Evolutionary conservation across 2,113 vertebrate genomes (phyloP), one percentile per base, ranked within the genome.

Genomic region (Danionella cerebrum): DNA sequence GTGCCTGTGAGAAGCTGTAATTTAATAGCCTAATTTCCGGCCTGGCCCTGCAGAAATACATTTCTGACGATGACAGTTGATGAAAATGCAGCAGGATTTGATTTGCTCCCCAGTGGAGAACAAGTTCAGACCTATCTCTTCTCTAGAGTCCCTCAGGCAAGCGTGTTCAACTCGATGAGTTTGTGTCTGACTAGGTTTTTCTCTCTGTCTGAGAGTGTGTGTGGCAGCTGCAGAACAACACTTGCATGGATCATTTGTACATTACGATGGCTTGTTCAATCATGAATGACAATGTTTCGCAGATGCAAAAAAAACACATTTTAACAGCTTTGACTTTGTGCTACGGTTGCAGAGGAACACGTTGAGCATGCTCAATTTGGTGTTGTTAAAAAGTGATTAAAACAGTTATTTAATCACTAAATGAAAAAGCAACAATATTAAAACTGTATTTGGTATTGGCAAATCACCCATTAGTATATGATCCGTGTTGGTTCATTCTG

Each of bases 1-100:
- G 79, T 80, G 76, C 83, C 81, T 84, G 74, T 74, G 88, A 90
- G 84, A 89, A 89, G 82, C 86, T 90, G 90, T 90, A 91, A 93
- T 91, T 92, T 94, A 92, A 96, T 92, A 93, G 91, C 88, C 91
- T 94, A 83, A 94, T 94, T 94, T 96, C 93, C 92, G 94, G 87
- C 87, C 84, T 77, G 60, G 86, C 81, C 91, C 86, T 78, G 85
- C 85, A 89, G 83, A 93, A 90, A 87, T 88, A 90, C 86, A 85
- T 88, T 76, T 89, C 87, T 77, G 80, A 86, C 83, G 79, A 89
- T 91, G 90, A 93, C 90, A 92, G 89, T 71, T 90, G 92, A 94
- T 87, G 89, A 89, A 91, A 92, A 92, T 88, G 87, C 85, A 88
- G 65, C 39, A 77, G 77, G 81, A 86, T 90, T 88, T 90, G 88